These are phyloP conservation scores for Hymenochirus boettgeri DNA, from an alignment of 2,113 vertebrate species.

Conservation along the genomic window DNA sequence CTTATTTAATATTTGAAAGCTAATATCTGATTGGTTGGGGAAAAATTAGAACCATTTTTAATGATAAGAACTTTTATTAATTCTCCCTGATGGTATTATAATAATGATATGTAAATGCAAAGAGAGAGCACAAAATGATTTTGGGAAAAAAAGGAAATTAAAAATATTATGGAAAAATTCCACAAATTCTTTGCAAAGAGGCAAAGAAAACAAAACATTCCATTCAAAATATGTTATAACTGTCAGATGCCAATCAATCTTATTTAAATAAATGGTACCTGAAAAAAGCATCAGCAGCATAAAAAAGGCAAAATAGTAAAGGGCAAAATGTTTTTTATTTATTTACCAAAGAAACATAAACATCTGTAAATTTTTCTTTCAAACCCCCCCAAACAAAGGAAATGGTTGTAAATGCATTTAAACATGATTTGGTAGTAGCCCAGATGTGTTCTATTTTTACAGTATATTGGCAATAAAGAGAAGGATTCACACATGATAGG, in stretches of 20 bases:
- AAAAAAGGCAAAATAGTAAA: too few species aligned
- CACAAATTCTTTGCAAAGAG: neutral
- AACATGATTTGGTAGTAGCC: conserved; percentile 9
- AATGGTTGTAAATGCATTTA: conserved; percentile 10
- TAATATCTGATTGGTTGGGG: too few species aligned
- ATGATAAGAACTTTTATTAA: too few species aligned
- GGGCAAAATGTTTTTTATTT: neutral
- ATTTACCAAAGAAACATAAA: conserved; percentile 6
- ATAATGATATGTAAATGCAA: too few species aligned
- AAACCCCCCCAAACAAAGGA: conserved; percentile 23
- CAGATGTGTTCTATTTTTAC: conserved; percentile 39
- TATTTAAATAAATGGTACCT: neutral
- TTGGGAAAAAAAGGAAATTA: too few species aligned
- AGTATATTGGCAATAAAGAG: conserved; percentile 20
- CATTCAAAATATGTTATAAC: neutral
- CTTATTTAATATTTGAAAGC: too few species aligned
- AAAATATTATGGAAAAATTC: too few species aligned
- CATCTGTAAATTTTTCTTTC: neutral
- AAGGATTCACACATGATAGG: conserved; percentile 26
- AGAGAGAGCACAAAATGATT: too few species aligned
- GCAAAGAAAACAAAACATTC: neutral
- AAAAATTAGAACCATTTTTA: too few species aligned
- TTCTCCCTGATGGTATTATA: too few species aligned
- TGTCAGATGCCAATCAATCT: neutral
- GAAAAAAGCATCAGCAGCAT: too few species aligned